Conservation (phyloP, 1,140 invertebrate genomes). For the Geopemphigus sp. region DNA sequence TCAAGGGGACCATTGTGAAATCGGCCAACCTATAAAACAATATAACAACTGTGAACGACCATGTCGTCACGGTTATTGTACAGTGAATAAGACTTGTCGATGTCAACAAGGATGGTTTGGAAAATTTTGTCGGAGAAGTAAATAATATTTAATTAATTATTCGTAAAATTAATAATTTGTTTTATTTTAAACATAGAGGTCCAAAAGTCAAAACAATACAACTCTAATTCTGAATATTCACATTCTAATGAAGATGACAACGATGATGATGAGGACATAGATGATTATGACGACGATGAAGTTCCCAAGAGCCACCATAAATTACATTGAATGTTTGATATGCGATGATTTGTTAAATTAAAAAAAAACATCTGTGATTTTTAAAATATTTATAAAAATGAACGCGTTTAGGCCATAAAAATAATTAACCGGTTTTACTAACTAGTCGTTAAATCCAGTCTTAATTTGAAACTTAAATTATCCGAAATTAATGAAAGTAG, state of each 20-base stretch:
- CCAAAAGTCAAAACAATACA: background rate
- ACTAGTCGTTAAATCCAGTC: background rate
- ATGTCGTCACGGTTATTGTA: constrained; percentile 50
- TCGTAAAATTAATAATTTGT: background rate
- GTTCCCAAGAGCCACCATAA: constrained; percentile 15
- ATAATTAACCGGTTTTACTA: background rate
- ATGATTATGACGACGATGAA: constrained; percentile 25
- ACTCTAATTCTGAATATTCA: background rate
- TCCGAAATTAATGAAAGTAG: no score
- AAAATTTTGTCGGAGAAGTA: constrained; percentile 49
- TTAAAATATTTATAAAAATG: background rate
- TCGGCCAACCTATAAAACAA: constrained; percentile 46
- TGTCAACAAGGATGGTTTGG: constrained; percentile 51
- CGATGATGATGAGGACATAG: constrained; percentile 26
- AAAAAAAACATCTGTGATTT: constrained; percentile 35
- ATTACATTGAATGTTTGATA: background rate
- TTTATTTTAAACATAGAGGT: constrained; percentile 28
- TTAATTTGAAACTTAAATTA: no score
- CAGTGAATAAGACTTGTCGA: constrained; percentile 42
- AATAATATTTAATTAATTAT: background rate
- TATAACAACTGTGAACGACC: constrained; percentile 44
- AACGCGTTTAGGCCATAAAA: background rate
- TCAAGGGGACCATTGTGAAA: constrained; percentile 62
- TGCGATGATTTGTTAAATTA: no score
- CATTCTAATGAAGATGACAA: constrained; percentile 16